phyloP scores from a whole-genome alignment of 1,140 invertebrate genomes.

The Chironomus striatipennis region DNA sequence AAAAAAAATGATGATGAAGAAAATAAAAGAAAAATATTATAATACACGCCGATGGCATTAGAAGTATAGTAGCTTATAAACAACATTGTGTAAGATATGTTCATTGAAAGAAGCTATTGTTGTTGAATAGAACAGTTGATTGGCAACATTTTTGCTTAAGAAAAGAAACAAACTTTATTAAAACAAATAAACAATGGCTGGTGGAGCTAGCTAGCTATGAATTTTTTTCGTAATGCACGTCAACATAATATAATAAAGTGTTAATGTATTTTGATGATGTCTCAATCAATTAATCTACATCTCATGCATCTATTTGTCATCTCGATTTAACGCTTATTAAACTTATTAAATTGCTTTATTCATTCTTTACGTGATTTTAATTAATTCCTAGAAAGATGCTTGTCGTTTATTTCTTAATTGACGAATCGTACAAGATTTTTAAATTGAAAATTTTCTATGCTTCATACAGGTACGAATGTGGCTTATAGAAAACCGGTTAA shows the following conservation, averaged over 20 bases:
- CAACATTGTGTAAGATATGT: neutral
- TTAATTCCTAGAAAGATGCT: too few species aligned
- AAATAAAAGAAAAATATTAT: too few species aligned
- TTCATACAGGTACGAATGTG: constrained; percentile 66
- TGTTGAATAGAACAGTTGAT: constrained; percentile 9
- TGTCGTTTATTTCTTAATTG: too few species aligned
- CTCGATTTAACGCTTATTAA: neutral
- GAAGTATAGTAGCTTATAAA: neutral
- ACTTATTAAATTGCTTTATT: too few species aligned
- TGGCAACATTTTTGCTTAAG: constrained; percentile 1
- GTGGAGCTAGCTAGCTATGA: too few species aligned
- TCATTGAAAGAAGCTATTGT: neutral
- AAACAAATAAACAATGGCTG: neutral
- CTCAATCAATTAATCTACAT: neutral
- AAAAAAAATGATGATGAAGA: too few species aligned
- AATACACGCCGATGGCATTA: neutral
- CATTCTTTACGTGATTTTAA: too few species aligned
- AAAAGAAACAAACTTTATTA: neutral
- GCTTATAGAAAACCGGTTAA: constrained; percentile 79
- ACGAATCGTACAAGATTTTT: neutral
- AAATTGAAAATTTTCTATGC: neutral
- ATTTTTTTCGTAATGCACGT: neutral
- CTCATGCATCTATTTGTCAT: neutral
- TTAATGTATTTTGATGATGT: neutral
- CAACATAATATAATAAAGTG: neutral